Evolutionary conservation across 2,797 vertebrate genomes (phyloP), one percentile per base, ranked within the genome.

Genomic region (Manis javanica): DNA sequence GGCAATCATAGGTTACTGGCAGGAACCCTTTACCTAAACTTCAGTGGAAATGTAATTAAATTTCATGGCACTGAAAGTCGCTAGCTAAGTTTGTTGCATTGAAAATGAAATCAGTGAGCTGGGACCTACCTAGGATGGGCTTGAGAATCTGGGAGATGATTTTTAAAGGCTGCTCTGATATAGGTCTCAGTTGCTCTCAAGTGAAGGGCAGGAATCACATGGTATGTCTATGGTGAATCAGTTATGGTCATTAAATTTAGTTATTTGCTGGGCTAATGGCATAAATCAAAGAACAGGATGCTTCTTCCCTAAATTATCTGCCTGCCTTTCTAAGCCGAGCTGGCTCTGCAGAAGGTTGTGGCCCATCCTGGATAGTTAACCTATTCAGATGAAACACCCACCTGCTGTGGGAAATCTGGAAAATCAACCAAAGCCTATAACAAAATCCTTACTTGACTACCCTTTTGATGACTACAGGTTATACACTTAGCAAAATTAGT

Each of bases 281-380:
- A 31, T 90, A 87, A 82, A 66, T 82, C 84, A 92, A 57, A 94
- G 92, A 88, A 86, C 63, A 94, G 88, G 88, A 72, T 75, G 53
- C 13, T 63, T 75, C 68, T 87, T 87, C 95, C 64, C 78, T 93
- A 57, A 94, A 87, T 86, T 57, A 74, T 9, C 71, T 15, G 3
- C 46, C 85, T 88, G 92, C 84, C 34, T 61, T 89, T 87, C 31
- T 4, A 53, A 72, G 23, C 31, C 89, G 64, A 39, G 71, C 63
- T 18, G 61, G 71, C 53, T 74, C 21, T 18, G 37, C 42, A 90
- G 87, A 61, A 57, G 85, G 57, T 86, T 69, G 71, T 87, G 82
- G 74, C 77, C 42, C 79, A 63, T 72, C 49, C 6, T 31, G 77
- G 81, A 84, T 11, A 24, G 39, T 24, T 95, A 90, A 71, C 53